These are phyloP conservation scores for Leptinotarsa tumamoca DNA, from an alignment of 2,888 invertebrate species.

Conservation along the genomic window DNA sequence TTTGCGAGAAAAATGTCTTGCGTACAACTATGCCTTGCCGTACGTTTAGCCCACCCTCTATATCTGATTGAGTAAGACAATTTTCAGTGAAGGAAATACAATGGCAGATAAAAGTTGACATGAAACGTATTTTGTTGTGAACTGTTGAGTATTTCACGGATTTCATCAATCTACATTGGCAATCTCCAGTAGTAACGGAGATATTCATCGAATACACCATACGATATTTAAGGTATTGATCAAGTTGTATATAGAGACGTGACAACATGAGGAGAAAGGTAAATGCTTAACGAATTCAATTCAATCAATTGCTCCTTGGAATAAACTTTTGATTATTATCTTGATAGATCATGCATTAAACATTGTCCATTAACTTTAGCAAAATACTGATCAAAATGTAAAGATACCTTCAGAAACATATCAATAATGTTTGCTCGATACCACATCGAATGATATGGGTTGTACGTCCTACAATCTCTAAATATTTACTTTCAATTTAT, in stretches of 20 bases:
- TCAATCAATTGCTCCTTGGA: slow-evolving; percentile 2
- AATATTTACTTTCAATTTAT: too few species aligned
- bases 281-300: slow-evolving; percentile 2
- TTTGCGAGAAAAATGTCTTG: too few species aligned
- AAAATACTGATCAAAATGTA: neutral
- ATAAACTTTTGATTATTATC: slow-evolving; percentile 4
- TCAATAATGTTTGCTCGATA: neutral
- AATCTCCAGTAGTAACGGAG: neutral
- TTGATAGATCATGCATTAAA: slow-evolving; percentile 2
- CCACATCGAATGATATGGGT: neutral
- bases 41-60: too few species aligned
- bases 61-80: too few species aligned
- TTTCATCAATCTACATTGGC: neutral
- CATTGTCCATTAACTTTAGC: neutral
- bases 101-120: too few species aligned
- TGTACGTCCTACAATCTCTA: too few species aligned
- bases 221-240: neutral
- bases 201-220: neutral
- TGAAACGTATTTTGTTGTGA: too few species aligned
- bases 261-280: slow-evolving; percentile 16
- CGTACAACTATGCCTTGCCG: too few species aligned
- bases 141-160: neutral
- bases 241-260: slow-evolving; percentile 1
- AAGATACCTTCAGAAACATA: neutral
- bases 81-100: too few species aligned